Conservation (phyloP, 2,113 vertebrate species). For the Platichthys flesus region DNA sequence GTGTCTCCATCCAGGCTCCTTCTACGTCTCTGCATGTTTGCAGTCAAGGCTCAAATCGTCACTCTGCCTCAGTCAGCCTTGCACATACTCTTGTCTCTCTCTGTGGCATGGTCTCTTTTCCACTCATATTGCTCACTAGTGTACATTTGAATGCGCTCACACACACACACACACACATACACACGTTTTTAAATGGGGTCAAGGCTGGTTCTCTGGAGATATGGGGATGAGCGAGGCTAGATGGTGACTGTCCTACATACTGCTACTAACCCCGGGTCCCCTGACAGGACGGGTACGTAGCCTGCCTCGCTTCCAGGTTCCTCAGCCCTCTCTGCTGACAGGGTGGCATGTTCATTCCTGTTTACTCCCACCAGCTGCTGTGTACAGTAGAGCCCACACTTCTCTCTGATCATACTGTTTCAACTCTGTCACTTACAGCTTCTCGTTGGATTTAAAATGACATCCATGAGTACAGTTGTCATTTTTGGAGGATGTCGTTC, state of each 20-base stretch:
- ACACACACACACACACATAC: background rate
- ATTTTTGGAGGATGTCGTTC: background rate
- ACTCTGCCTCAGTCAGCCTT: slow-evolving; percentile 2
- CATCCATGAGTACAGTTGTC: background rate
- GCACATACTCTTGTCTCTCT: slow-evolving; percentile 16
- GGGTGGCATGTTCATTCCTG: slow-evolving; percentile 52
- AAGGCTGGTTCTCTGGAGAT: slow-evolving; percentile 59
- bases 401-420: slow-evolving; percentile 29
- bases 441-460: slow-evolving; percentile 8
- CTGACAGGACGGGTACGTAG: slow-evolving; percentile 50
- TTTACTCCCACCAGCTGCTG: slow-evolving; percentile 62
- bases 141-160: slow-evolving; percentile 8
- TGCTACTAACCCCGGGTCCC: slow-evolving; percentile 48
- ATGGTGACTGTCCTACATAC: slow-evolving; percentile 71
- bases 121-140: slow-evolving; percentile 34
- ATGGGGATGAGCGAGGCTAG: slow-evolving; percentile 57
- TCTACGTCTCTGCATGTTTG: slow-evolving; percentile 14
- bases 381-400: slow-evolving; percentile 47
- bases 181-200: slow-evolving; percentile 57
- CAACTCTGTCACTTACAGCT: slow-evolving; percentile 35
- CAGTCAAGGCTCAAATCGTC: slow-evolving; percentile 2
- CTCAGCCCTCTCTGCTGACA: slow-evolving; percentile 43
- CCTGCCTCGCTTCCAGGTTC: slow-evolving; percentile 38
- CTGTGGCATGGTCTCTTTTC: slow-evolving; percentile 22
- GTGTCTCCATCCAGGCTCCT: slow-evolving; percentile 2